These are phyloP conservation scores for Leptoclinus maculatus DNA, from an alignment of 2,797 vertebrate genomes.

Conservation along the genomic window DNA sequence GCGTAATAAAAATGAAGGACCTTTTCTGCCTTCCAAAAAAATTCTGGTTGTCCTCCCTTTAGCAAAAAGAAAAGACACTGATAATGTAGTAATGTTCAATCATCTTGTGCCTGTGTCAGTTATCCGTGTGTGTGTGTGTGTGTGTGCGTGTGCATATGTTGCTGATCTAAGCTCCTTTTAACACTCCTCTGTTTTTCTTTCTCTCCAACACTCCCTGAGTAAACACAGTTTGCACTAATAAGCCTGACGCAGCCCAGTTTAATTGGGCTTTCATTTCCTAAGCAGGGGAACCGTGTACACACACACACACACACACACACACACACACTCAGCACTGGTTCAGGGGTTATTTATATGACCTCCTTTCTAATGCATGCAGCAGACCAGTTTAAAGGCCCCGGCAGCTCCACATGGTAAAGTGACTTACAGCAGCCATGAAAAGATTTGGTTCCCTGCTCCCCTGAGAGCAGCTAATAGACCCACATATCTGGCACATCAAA, in stretches of 20 bases:
- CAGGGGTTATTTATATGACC: constrained; percentile 55
- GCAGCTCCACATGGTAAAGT: constrained; percentile 51
- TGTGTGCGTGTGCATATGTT: not conserved
- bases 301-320: constrained; percentile 24
- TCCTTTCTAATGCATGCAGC: constrained; percentile 56
- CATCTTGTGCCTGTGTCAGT: not conserved
- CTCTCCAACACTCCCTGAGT: constrained; percentile 46
- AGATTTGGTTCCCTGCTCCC: constrained; percentile 55
- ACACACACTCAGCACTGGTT: not conserved
- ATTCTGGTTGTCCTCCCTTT: no score
- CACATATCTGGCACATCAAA: constrained; percentile 60
- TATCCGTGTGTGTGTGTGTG: not conserved
- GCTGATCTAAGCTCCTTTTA: constrained; percentile 61
- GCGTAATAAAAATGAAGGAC: not conserved
- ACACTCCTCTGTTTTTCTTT: constrained; percentile 63
- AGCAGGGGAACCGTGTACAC: constrained; percentile 8
- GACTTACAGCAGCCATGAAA: constrained; percentile 59
- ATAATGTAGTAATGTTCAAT: not conserved
- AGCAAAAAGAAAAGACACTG: not conserved
- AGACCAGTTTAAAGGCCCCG: constrained; percentile 64
- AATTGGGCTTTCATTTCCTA: constrained; percentile 71
- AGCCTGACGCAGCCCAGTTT: constrained; percentile 65
- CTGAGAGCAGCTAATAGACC: constrained; percentile 52
- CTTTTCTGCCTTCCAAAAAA: not conserved
- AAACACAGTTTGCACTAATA: constrained; percentile 72